Conservation (phyloP, 2,797 vertebrate genomes). For the Brachyrhaphis roseni region DNA sequence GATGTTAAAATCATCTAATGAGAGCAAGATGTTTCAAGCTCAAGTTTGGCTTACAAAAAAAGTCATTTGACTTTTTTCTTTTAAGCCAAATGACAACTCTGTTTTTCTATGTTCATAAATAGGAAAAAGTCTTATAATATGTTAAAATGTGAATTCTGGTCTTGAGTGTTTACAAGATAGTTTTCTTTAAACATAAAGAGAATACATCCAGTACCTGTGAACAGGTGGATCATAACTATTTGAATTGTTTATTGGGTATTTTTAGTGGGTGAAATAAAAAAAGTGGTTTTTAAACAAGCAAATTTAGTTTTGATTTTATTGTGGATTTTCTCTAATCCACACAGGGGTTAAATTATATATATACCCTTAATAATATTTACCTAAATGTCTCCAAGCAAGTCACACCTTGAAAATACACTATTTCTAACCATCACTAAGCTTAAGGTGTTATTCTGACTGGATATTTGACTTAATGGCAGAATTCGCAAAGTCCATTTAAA, state of each 20-base stretch:
- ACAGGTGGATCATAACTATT: background rate
- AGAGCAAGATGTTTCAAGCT: constrained; percentile 42
- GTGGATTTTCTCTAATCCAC: background rate
- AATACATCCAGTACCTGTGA: background rate
- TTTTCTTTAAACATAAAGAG: background rate
- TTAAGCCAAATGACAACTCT: background rate
- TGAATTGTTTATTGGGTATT: background rate
- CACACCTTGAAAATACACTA: background rate
- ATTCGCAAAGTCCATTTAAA: background rate
- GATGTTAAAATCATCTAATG: constrained; percentile 38
- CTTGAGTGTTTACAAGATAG: background rate
- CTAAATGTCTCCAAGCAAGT: background rate
- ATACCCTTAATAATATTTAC: background rate
- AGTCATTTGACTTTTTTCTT: background rate
- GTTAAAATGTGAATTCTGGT: background rate
- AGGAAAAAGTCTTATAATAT: background rate
- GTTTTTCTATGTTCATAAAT: background rate
- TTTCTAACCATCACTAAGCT: background rate
- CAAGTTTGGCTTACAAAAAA: constrained; percentile 8
- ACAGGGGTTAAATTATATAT: background rate
- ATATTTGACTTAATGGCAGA: background rate
- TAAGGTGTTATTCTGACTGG: background rate
- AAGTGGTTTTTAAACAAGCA: background rate
- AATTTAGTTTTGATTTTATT: background rate
- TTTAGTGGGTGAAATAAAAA: background rate